Percentiles rank a stretch among this genome's conserved stretches.
Evolutionary conservation across 2,113 vertebrate genomes (phyloP).

Genomic region (Cygnus atratus): DNA sequence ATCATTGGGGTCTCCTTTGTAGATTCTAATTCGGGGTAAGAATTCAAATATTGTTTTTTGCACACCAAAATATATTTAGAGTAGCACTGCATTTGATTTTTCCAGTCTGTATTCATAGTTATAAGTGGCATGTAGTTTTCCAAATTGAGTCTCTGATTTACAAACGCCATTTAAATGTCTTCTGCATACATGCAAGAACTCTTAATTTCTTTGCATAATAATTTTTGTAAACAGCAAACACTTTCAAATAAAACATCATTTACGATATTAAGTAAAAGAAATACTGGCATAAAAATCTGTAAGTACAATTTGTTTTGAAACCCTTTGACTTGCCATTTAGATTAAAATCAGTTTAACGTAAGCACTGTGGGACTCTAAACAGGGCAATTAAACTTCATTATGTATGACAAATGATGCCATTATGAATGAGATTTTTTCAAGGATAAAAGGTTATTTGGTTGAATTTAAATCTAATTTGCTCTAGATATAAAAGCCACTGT

Average conservation of each 20-base stretch:
- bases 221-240: slow-evolving; percentile 4
- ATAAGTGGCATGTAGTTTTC: not conserved
- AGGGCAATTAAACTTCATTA: slow-evolving; percentile 29
- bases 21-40: not conserved
- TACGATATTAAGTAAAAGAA: not conserved
- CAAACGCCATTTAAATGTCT: slow-evolving; percentile 17
- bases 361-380: not conserved
- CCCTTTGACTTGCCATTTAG: not conserved
- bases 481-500: not conserved
- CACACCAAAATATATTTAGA: not conserved
- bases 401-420: slow-evolving; percentile 1
- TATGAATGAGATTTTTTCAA: not conserved
- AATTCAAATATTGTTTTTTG: not conserved
- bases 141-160: slow-evolving; percentile 10
- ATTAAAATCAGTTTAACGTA: not conserved
- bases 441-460: not conserved
- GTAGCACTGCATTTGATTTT: not conserved
- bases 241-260: slow-evolving; percentile 1
- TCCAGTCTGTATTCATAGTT: not conserved
- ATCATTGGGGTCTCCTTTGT: not conserved
- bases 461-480: not conserved
- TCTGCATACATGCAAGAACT: not conserved
- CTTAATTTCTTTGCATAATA: slow-evolving; percentile 31
- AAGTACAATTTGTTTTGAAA: not conserved
- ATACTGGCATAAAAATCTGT: not conserved